Percentiles rank a stretch among this genome's conserved stretches.
These are phyloP conservation scores for Acrobasis repandana DNA, from an alignment of 2,888 invertebrate genomes.

Conservation along the genomic window DNA sequence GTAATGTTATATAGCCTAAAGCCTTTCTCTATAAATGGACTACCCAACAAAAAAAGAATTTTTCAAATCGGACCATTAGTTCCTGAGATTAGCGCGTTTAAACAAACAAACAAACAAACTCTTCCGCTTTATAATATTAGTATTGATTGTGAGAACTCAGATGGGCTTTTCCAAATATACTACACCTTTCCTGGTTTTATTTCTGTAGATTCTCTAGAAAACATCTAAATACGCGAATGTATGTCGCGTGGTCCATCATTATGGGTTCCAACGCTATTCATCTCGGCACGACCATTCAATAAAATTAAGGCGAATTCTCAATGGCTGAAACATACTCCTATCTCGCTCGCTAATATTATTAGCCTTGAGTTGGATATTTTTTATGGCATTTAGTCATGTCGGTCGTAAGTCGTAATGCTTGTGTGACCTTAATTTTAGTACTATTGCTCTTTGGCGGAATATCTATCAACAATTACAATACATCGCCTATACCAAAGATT, in stretches of 20 bases:
- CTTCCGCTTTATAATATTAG: no score
- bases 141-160: no score
- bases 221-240: neutral
- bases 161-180: neutral
- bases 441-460: neutral
- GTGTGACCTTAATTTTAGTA: slow-evolving; percentile 2
- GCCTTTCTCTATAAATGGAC: no score
- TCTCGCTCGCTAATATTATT: neutral
- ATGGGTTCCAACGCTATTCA: neutral
- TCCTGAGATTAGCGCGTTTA: no score
- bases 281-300: neutral
- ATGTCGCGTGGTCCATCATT: neutral
- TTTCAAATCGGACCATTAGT: no score
- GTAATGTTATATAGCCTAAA: no score
- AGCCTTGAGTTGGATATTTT: slow-evolving; percentile 11
- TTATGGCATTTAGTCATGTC: slow-evolving; percentile 3
- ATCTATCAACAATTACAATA: neutral
- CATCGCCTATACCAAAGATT: neutral
- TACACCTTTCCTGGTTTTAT: neutral
- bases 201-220: neutral
- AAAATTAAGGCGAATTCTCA: slow-evolving; percentile 3
- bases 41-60: no score
- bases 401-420: neutral
- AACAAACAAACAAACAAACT: no score
- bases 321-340: slow-evolving; percentile 1